A percentile compares a stretch with the other conserved stretches of the same genome.
Evolutionary conservation across 1,140 invertebrate genomes (phyloP).

Genomic region (Pentalonia nigronervosa): DNA sequence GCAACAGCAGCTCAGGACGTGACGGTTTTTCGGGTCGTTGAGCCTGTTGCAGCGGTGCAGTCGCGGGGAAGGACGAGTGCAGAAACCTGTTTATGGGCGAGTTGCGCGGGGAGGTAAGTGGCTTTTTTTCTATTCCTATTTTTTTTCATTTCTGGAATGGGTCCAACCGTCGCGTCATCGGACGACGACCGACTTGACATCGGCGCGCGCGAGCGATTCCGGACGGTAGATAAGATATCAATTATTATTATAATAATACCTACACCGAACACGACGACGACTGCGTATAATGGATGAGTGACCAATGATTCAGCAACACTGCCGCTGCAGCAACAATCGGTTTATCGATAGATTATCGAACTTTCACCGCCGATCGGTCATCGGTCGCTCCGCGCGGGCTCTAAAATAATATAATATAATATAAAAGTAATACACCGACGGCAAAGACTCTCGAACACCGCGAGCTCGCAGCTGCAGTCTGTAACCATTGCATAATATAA

Average conservation of each 20-base stretch:
- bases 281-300: constrained; percentile 27
- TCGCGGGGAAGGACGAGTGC: not conserved
- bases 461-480: not conserved
- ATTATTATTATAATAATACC: not conserved
- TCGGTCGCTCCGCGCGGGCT: not conserved
- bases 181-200: not conserved
- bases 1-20: not conserved
- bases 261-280: not conserved
- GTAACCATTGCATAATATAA: not conserved
- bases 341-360: not conserved
- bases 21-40: constrained; percentile 32
- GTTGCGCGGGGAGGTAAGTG: not conserved
- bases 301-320: constrained; percentile 22
- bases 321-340: not conserved
- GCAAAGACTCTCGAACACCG: not conserved
- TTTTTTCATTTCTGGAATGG: not conserved
- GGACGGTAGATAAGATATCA: constrained; percentile 11
- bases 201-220: not conserved
- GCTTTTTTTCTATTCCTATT: not conserved
- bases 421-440: no score
- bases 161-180: not conserved
- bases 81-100: not conserved
- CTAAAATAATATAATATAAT: not conserved
- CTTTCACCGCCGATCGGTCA: constrained; percentile 43
- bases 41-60: not conserved